phyloP scores from a whole-genome alignment of 2,797 vertebrate species.

The Lepilemur septentrionalis region DNA sequence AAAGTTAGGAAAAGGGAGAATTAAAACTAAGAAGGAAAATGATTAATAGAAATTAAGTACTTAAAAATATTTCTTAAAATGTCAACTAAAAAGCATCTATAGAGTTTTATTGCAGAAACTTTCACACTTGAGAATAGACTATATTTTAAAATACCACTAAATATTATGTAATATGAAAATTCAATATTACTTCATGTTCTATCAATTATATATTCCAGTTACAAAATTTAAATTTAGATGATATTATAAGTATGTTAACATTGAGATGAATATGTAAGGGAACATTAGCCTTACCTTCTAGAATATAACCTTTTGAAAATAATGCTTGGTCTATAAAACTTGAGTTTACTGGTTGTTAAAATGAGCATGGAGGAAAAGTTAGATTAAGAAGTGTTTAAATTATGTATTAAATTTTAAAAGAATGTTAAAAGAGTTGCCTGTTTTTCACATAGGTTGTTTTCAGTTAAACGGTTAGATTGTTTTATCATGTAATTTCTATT shows the following conservation, averaged over 20 bases:
- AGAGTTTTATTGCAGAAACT: not conserved
- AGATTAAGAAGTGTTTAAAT: not conserved
- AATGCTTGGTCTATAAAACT: not conserved
- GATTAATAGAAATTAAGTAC: not conserved
- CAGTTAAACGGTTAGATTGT: slow-evolving; percentile 25
- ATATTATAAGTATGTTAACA: not conserved
- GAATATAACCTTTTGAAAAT: not conserved
- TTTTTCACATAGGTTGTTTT: slow-evolving; percentile 34
- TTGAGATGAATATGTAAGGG: not conserved
- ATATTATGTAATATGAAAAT: slow-evolving; percentile 1
- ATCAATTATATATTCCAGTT: not conserved
- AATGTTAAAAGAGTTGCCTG: not conserved
- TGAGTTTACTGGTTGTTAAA: not conserved
- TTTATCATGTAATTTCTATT: not conserved
- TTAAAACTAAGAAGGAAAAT: not conserved
- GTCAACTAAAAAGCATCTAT: not conserved
- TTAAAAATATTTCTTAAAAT: not conserved
- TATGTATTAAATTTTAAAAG: not conserved
- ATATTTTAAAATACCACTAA: not conserved
- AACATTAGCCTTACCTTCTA: not conserved
- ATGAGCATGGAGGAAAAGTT: not conserved
- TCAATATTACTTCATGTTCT: not conserved
- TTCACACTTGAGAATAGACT: not conserved
- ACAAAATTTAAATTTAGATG: not conserved
- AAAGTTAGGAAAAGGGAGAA: too few species aligned